Conservation (phyloP, 2,888 invertebrate species). For the Drosophila anomalata region DNA sequence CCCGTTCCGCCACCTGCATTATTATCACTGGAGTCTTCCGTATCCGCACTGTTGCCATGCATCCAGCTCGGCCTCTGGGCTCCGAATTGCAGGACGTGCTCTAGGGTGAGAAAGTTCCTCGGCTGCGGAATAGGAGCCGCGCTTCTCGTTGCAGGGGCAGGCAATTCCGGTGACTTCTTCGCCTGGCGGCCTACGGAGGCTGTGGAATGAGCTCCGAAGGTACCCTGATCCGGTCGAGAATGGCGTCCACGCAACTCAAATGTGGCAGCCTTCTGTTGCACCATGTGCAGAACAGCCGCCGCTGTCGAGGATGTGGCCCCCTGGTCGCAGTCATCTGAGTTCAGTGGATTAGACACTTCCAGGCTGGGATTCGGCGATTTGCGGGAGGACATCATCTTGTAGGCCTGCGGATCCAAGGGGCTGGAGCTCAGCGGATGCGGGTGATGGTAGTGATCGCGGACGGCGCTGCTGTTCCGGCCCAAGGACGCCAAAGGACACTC, state of each 20-base stretch:
- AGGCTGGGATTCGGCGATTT: conserved; percentile 83
- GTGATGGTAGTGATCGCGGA: conserved; percentile 82
- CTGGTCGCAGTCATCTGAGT: conserved; percentile 54
- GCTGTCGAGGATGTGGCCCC: conserved; percentile 53
- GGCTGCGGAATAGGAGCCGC: conserved; percentile 64
- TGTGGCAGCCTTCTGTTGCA: conserved; percentile 80
- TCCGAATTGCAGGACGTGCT: conserved; percentile 79
- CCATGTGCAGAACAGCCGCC: conserved; percentile 65
- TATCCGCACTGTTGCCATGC: conserved; percentile 78
- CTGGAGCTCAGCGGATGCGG: conserved; percentile 84
- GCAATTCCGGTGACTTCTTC: conserved; percentile 60
- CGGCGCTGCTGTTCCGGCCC: conserved; percentile 84
- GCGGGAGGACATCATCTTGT: conserved; percentile 84
- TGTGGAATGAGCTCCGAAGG: conserved; percentile 64
- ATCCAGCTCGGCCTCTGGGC: conserved; percentile 58
- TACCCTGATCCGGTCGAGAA: conserved; percentile 53
- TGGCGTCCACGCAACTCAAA: conserved; percentile 75
- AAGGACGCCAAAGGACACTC: conserved; percentile 87
- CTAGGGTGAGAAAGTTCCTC: conserved; percentile 81
- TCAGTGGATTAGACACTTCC: conserved; percentile 74
- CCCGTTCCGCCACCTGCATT: conserved; percentile 54
- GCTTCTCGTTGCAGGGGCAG: conserved; percentile 54
- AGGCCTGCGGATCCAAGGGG: conserved; percentile 84
- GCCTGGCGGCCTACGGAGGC: conserved; percentile 75
- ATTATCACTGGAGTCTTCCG: conserved; percentile 80